phyloP scores from a whole-genome alignment of 2,888 invertebrate species.

The Drosophila pseudotalamancana region DNA sequence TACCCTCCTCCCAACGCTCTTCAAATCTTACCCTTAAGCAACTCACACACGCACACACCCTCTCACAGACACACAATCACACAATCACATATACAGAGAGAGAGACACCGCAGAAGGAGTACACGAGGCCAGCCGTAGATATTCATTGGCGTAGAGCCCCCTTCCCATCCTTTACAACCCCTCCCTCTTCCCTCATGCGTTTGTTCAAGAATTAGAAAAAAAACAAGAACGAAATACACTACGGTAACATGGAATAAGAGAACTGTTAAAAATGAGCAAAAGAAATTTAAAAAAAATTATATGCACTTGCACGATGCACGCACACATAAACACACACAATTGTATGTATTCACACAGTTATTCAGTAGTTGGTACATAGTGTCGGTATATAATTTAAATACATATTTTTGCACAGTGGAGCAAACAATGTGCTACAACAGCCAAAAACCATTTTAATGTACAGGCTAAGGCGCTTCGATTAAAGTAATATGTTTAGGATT shows the following conservation, averaged over 20 bases:
- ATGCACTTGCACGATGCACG: neutral
- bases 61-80: slow-evolving; percentile 4
- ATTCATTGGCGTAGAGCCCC: slow-evolving; percentile 48
- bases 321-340: neutral
- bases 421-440: too few relatives aligned
- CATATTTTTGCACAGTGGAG: too few relatives aligned
- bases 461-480: too few relatives aligned
- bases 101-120: slow-evolving; percentile 10
- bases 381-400: neutral
- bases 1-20: slow-evolving; percentile 1
- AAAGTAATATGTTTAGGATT: too few relatives aligned
- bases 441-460: too few relatives aligned
- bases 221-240: neutral
- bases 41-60: slow-evolving; percentile 12
- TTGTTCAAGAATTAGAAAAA: slow-evolving; percentile 27
- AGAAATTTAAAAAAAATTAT: slow-evolving; percentile 25
- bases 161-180: neutral
- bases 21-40: slow-evolving; percentile 30
- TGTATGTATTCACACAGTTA: neutral
- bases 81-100: too few relatives aligned
- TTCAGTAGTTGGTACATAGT: neutral
- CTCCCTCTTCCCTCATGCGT: neutral
- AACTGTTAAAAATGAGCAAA: slow-evolving; percentile 19
- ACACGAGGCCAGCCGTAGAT: slow-evolving; percentile 25
- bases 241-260: slow-evolving; percentile 16